These are phyloP conservation scores for Entosphenus tridentatus DNA, from an alignment of 2,113 vertebrate species.

Conservation along the genomic window DNA sequence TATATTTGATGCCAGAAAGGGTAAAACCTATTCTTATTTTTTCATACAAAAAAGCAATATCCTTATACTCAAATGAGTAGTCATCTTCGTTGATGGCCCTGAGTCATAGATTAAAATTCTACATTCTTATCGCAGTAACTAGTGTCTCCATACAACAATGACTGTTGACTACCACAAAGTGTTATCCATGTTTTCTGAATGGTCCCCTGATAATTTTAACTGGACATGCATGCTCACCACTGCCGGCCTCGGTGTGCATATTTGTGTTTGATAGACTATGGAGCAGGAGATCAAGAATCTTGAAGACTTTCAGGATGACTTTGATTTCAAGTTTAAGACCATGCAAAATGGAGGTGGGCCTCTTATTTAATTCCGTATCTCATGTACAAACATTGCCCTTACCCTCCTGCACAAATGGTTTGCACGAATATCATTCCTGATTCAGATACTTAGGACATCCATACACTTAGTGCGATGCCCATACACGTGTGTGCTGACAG, in stretches of 20 bases:
- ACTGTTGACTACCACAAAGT: background rate
- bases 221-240: background rate
- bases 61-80: too few species aligned
- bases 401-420: too few species aligned
- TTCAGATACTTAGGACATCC: too few species aligned
- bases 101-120: background rate
- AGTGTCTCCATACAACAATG: background rate
- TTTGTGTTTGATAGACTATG: slow-evolving; percentile 35
- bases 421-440: too few species aligned
- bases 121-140: background rate
- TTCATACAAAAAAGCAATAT: too few species aligned
- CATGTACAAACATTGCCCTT: too few species aligned
- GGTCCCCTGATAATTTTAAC: background rate
- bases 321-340: slow-evolving; percentile 91
- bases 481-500: too few species aligned
- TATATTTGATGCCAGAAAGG: too few species aligned
- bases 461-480: too few species aligned
- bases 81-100: too few species aligned
- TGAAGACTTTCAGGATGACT: slow-evolving; percentile 85
- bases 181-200: background rate
- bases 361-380: background rate
- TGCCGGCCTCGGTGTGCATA: background rate
- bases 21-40: too few species aligned
- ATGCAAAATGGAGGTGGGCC: slow-evolving; percentile 56
- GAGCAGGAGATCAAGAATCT: slow-evolving; percentile 82